Percentiles rank a stretch among this genome's conserved stretches.
Conservation (phyloP, 2,113 vertebrate species). For the Gnathonemus echidnorhynchus region DNA sequence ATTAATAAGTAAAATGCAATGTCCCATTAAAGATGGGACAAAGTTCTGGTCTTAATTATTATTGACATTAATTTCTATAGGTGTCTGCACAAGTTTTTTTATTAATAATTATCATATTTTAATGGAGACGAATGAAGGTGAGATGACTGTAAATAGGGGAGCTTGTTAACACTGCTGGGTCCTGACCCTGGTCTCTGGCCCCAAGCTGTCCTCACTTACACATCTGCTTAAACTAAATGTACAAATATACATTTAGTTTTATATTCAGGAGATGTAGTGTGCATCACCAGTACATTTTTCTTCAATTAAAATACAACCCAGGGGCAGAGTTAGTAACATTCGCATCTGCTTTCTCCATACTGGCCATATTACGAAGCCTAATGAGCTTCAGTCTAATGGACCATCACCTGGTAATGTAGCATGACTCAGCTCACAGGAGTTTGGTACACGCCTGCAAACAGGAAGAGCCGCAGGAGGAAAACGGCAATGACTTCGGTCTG, state of each 20-base stretch:
- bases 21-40: neutral
- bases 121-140: neutral
- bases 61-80: neutral
- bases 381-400: slow-evolving; percentile 8
- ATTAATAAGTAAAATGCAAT: neutral
- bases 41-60: neutral
- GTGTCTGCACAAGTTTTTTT: neutral
- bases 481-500: neutral
- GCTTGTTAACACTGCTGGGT: neutral
- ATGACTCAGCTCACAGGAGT: neutral
- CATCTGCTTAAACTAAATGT: neutral
- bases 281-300: neutral
- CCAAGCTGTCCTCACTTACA: neutral
- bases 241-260: neutral
- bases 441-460: neutral
- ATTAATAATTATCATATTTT: neutral
- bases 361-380: neutral
- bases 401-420: neutral
- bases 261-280: neutral
- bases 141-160: neutral
- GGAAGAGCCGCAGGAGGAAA: neutral
- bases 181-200: neutral
- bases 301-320: neutral
- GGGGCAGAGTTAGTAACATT: neutral
- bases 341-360: neutral